Evolutionary conservation across 2,888 invertebrate genomes (phyloP).

Genomic region (Cataglyphis altisquamis): DNA sequence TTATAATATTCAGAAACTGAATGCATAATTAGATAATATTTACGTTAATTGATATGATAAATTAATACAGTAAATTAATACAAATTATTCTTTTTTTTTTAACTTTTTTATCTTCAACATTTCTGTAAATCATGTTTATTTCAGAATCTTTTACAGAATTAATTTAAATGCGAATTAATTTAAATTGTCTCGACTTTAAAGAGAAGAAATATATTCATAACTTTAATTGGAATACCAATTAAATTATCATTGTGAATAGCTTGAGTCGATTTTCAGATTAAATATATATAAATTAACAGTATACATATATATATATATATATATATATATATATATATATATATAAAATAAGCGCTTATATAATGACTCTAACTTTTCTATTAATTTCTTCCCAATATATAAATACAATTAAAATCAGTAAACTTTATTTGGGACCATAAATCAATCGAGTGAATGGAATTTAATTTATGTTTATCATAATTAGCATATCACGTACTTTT

Average conservation of each 20-base stretch:
- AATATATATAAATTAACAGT: constrained; percentile 61
- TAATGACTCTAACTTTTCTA: constrained; percentile 75
- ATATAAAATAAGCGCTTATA: constrained; percentile 48
- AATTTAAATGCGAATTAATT: neutral
- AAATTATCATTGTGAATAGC: neutral
- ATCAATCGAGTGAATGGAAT: constrained; percentile 76
- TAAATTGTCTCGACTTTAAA: neutral
- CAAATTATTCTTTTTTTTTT: neutral
- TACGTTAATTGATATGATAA: neutral
- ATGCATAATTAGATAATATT: neutral
- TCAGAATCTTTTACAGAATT: neutral
- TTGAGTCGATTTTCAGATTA: neutral
- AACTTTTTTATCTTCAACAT: neutral
- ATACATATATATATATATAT: too few relatives aligned
- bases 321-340: too few relatives aligned
- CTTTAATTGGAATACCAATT: neutral
- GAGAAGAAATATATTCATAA: neutral
- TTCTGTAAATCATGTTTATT: neutral
- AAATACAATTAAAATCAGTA: constrained; percentile 42
- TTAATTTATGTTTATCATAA: constrained; percentile 45
- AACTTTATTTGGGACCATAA: neutral
- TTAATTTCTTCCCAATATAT: constrained; percentile 81
- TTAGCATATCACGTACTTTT: constrained; percentile 18
- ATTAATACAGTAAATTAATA: neutral
- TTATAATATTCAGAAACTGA: neutral